A percentile compares a stretch with the other conserved stretches of the same genome.
These are phyloP conservation scores for Agraylea sexmaculata DNA, from an alignment of 1,140 invertebrate genomes.

Conservation along the genomic window DNA sequence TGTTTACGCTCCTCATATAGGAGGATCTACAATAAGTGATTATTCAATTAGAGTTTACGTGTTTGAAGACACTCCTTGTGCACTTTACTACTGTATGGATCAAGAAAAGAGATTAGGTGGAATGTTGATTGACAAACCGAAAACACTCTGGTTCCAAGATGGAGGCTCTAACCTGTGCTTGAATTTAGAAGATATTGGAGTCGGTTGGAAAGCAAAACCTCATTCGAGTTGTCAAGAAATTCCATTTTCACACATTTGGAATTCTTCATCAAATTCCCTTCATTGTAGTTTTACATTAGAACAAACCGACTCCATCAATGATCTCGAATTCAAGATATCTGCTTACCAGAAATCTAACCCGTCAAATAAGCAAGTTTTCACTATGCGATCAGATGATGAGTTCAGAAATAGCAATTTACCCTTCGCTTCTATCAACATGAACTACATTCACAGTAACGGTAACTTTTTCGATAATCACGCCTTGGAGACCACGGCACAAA, in stretches of 20 bases:
- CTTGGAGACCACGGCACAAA: no score
- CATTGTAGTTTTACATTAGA: conserved; percentile 83
- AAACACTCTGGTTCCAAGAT: conserved; percentile 78
- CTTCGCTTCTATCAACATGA: conserved; percentile 3
- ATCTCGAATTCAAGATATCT: conserved; percentile 36
- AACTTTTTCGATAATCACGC: conserved; percentile 9
- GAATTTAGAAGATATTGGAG: conserved; percentile 70
- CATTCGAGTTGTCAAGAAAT: conserved; percentile 84
- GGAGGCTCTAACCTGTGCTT: conserved; percentile 79
- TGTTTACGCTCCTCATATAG: conserved; percentile 62
- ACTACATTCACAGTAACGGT: conserved; percentile 10
- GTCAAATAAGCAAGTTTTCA: conserved; percentile 38
- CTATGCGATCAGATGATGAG: conserved; percentile 23
- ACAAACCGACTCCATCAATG: conserved; percentile 40
- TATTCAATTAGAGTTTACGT: conserved; percentile 82
- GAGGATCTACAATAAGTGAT: conserved; percentile 52
- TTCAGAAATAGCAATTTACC: conserved; percentile 10
- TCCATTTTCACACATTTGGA: conserved; percentile 86
- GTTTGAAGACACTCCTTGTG: conserved; percentile 83
- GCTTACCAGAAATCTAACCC: conserved; percentile 39
- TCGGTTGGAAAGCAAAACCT: conserved; percentile 78
- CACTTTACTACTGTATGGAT: conserved; percentile 67
- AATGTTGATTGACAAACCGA: conserved; percentile 75
- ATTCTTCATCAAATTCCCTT: conserved; percentile 71
- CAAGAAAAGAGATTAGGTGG: conserved; percentile 78